A percentile compares a stretch with the other conserved stretches of the same genome.
Conservation (phyloP, 2,113 vertebrate genomes). For the Psephotus haematonotus region DNA sequence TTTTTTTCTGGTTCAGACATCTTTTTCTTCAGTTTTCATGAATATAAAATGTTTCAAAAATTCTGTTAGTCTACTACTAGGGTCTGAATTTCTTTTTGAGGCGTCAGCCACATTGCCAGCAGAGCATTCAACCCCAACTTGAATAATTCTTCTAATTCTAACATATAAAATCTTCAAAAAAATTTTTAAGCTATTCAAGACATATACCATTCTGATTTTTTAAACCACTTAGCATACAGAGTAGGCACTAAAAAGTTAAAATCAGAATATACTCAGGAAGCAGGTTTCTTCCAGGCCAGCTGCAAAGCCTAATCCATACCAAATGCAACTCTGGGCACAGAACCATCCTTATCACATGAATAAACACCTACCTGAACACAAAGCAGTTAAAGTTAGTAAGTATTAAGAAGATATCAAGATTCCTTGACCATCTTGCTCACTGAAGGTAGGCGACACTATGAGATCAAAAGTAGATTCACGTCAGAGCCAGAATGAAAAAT, state of each 20-base stretch:
- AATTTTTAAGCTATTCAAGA: neutral
- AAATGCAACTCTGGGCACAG: neutral
- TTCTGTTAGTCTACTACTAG: neutral
- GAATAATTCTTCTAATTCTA: neutral
- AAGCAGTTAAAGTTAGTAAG: neutral
- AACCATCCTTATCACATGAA: neutral
- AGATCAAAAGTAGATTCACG: neutral
- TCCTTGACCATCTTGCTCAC: neutral
- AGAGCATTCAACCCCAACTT: neutral
- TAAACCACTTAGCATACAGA: neutral
- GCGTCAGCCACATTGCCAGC: neutral
- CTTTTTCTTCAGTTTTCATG: neutral
- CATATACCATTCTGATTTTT: neutral
- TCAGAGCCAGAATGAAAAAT: neutral
- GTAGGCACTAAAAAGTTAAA: neutral
- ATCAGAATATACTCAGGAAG: neutral
- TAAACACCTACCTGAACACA: neutral
- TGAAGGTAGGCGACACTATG: neutral
- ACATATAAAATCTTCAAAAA: neutral
- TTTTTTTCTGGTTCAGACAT: neutral
- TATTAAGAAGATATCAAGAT: neutral
- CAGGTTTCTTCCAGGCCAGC: neutral
- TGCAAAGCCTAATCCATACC: neutral
- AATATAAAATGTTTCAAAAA: neutral
- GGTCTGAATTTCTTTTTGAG: neutral